Evolutionary conservation across 2,888 invertebrate genomes (phyloP), one percentile per base, ranked within the genome.

Genomic region (Drosophila pseudotakahashii): DNA sequence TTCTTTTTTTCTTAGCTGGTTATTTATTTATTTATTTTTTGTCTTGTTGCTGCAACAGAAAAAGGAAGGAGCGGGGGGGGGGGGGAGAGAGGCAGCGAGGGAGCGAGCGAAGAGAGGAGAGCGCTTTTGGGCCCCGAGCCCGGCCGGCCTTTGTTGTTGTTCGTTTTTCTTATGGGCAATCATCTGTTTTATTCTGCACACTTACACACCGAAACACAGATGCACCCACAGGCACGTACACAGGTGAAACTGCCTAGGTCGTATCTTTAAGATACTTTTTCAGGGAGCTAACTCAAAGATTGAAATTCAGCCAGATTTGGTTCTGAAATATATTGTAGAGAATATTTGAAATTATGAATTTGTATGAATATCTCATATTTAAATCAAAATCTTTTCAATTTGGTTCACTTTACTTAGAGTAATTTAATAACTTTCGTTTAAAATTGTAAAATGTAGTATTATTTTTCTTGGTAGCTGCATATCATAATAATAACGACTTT

Each of bases 161-260:
- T 79, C 66, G 74, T 53, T 81, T 81, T 87, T 85, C 87, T 87
- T 87, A 82, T 87, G 87, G 84, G 78, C 84, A 84, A 87, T 84
- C 84, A 84, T 84, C 84, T 84, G 84, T 87, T 87, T 87, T 80
- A 81, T 83, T 81, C 78, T 86, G 81, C 79, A 77, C 81, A 68
- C 68, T 73, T 69, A 71, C 44, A 70, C 60, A 68, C 51, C 47
- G 39, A 32, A 32, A 53, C 51, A 45, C 36, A 54, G 41, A 52
- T 23, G 47, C 54, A 64, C 58, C 37, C 34, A 66, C 30, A 63
- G 45, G 50, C 39, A 67, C 62, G 32, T 30, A 42, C 42, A 45
- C 34, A 63, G 62, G 54, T 59, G 45, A 5, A 45, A 32, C 32
- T 37, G 19, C 32, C 58, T 45, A 39, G 14, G 7, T 1, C 0